Base-by-base conservation (phyloP, 2,888 invertebrate genomes). In the Hanleya hanleyi region DNA sequence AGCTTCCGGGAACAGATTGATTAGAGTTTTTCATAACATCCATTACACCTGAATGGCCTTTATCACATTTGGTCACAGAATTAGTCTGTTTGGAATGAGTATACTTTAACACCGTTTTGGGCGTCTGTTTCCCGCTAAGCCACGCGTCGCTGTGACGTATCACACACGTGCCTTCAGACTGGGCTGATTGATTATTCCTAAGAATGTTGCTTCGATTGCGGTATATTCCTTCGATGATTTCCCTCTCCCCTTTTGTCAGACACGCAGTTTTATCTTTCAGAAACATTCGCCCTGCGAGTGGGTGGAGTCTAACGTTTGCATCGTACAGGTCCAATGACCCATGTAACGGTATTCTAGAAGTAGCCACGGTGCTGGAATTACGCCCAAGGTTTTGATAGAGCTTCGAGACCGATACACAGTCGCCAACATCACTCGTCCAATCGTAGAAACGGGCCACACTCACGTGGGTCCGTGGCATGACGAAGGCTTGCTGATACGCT, bases 361-460 rank as follows among this genome's bases (percentile, higher is more conserved):
- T 29, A 57, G 57, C 22, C 2, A 32, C 4, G 4, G 2, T 1
- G 32, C 26, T 7, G 22, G 22, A 29, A 9, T 22, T 29, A 22
- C 57, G 1, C 29, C 57, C 32, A 12, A 57, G 32, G 29, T 29
- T 29, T 26, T 57, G 57, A 26, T 57, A 57, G 15, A 57, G 57
- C 32, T 57, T 22, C 22, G 57, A 57, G 3, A 57, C 57, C 22
- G 57, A 57, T 3, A 57, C 32, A 57, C 57, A 57, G 1, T 57
- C 57, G 2, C 57, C 57, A 22, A 57, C 12, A 57, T 57, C 57
- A 4, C 22, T 22, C 57, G 57, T 29, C 57, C 57, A 57, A 26
- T 57, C 57, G 57, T 57, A 57, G 32, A 57, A 57, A 7, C 57
- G 57, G 2, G 57, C 57, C 57, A 57, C 57, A 26, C 57, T 57